Evolutionary conservation across 2,888 invertebrate species (phyloP), one percentile per base, ranked within the genome.

Genomic region (Eulithis testata): DNA sequence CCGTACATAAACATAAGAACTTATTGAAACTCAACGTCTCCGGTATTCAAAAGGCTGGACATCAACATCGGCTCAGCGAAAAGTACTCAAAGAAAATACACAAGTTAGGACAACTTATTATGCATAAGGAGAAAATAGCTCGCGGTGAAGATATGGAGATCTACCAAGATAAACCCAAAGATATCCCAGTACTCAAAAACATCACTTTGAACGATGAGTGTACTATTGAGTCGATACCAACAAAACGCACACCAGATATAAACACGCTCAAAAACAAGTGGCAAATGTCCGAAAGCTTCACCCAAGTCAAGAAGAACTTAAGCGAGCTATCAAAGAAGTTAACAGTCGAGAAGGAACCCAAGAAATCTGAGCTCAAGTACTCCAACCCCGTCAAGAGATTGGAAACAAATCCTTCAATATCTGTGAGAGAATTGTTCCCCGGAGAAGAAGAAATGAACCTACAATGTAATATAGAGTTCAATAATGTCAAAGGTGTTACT

Each of bases 391-490:
- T 96, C 1, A 95, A 95, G 75, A 88, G 95, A 77, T 83, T 96
- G n/a, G 96, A 95, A 61, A 95, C 95, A 0, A 97, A 97, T 85
- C 96, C 97, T 0, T 96, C 96, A n/a, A 96, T 97, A 76, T 97
- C 96, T 4, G 97, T 97, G 21, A 90, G 97, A 49, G 96, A 97
- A 74, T 84, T 97, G 11, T 97, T 97, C 86, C 97, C 97, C 0
- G 97, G 97, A 0, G 97, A 97, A 76, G 97, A 97, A 77, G 97
- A 97, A 79, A 94, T 97, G 93, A 96, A 96, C 60, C 86, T 97
- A 12, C 95, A 95, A 47, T 96, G 96, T 36, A 95, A 95, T 77
- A 94, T 97, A 56, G 97, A 97, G 56, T 97, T 97, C 69, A 94
- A 94, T 47, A 95, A 95, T 66, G 94, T 95, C 0, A 94, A 95